phyloP scores from a whole-genome alignment of 1,140 invertebrate species.

The Drosophila novamexicana region DNA sequence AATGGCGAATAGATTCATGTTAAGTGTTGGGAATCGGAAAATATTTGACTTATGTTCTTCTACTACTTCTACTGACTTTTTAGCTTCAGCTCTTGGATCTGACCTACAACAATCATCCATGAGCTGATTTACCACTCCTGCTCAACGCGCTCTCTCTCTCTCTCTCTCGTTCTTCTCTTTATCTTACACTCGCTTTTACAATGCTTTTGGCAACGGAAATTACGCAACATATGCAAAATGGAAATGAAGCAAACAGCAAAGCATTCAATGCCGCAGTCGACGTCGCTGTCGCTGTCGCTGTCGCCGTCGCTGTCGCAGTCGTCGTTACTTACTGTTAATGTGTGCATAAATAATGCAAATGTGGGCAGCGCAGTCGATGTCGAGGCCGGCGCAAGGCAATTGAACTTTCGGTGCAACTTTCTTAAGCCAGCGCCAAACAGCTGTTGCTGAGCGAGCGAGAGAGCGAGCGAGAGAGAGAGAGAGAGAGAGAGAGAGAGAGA shows the following conservation, averaged over 20 bases:
- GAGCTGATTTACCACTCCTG: conserved; percentile 39
- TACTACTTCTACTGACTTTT: neutral
- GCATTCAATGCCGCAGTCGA: conserved; percentile 41
- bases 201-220: conserved; percentile 64
- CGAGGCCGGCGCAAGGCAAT: conserved; percentile 59
- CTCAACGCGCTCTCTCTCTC: conserved; percentile 1
- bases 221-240: conserved; percentile 75
- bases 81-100: conserved; percentile 44
- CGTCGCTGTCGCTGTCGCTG: neutral
- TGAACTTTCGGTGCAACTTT: conserved; percentile 76
- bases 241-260: conserved; percentile 54
- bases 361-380: conserved; percentile 31
- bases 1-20: neutral
- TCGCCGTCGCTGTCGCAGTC: conserved; percentile 1
- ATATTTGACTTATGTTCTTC: neutral
- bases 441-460: conserved; percentile 48
- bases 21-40: too few species aligned
- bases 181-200: conserved; percentile 11
- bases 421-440: conserved; percentile 68
- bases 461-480: neutral
- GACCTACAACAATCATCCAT: conserved; percentile 59
- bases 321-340: conserved; percentile 54
- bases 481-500: neutral
- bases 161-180: conserved; percentile 1
- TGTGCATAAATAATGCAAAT: conserved; percentile 76